phyloP scores from a whole-genome alignment of 2,888 invertebrate species.

The Cheilosia pagana region DNA sequence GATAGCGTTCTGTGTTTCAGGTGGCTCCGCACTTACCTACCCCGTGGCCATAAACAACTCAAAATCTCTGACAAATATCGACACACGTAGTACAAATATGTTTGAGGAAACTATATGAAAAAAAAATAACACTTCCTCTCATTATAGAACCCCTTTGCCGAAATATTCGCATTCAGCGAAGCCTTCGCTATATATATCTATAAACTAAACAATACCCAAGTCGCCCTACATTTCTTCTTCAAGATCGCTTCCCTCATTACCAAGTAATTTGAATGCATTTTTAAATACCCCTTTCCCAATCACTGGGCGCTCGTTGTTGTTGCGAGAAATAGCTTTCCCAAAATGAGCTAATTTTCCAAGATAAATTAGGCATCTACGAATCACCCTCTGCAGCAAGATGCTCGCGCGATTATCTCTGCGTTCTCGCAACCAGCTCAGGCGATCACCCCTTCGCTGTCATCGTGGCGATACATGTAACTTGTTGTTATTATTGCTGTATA shows the following conservation, averaged over 20 bases:
- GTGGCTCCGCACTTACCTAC: background rate
- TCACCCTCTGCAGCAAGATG: constrained; percentile 67
- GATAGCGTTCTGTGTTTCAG: no score
- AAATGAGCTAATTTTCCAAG: constrained; percentile 81
- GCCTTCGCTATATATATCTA: background rate
- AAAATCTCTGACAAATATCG: constrained; percentile 14
- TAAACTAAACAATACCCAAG: constrained; percentile 10
- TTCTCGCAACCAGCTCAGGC: constrained; percentile 19
- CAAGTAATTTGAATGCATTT: constrained; percentile 47
- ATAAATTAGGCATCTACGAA: constrained; percentile 81
- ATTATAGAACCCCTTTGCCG: background rate
- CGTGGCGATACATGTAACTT: constrained; percentile 65
- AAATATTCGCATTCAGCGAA: background rate
- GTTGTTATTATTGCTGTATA: constrained; percentile 58
- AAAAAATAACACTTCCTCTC: background rate
- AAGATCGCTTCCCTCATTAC: constrained; percentile 14
- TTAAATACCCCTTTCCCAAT: constrained; percentile 38
- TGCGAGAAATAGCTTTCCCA: constrained; percentile 75
- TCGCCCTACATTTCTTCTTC: constrained; percentile 15
- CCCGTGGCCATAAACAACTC: background rate
- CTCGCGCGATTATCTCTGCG: constrained; percentile 52
- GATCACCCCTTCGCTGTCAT: constrained; percentile 62
- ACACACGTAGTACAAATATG: background rate
- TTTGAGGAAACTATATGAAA: background rate
- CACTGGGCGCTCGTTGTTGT: background rate